Conservation (phyloP, 2,888 invertebrate species). For the Caenorhabditis drosophilae region DNA sequence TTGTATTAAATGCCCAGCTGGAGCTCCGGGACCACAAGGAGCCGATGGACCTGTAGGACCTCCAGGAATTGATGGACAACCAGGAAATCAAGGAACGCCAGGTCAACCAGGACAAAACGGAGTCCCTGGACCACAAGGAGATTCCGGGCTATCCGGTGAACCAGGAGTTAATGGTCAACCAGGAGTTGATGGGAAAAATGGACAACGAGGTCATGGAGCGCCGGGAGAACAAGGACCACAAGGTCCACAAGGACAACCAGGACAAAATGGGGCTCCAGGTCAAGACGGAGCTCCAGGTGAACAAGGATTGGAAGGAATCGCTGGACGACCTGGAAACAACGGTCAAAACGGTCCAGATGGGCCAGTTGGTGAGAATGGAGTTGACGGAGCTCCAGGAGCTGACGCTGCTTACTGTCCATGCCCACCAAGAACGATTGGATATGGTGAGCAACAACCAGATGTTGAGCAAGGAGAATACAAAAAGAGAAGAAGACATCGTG, state of each 20-base stretch:
- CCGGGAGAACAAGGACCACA: too few relatives aligned
- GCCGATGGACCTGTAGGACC: too few relatives aligned
- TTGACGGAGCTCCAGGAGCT: constrained; percentile 45
- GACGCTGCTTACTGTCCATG: constrained; percentile 37
- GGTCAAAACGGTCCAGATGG: constrained; percentile 22
- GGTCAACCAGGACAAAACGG: constrained; percentile 47
- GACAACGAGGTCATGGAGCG: constrained; percentile 32
- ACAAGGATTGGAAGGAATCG: constrained; percentile 16
- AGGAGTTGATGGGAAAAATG: constrained; percentile 32
- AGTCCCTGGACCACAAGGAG: constrained; percentile 29
- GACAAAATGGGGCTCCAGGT: constrained; percentile 37
- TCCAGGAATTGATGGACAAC: too few relatives aligned
- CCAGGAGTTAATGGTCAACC: constrained; percentile 32
- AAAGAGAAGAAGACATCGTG: too few relatives aligned
- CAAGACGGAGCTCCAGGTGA: constrained; percentile 23
- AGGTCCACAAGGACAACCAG: constrained; percentile 39
- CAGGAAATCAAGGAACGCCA: constrained; percentile 9
- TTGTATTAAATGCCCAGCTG: too few relatives aligned
- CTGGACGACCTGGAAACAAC: constrained; percentile 25
- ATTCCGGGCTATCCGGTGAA: constrained; percentile 28
- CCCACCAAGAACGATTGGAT: constrained; percentile 28
- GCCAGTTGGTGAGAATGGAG: too few relatives aligned
- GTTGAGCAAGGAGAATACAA: too few relatives aligned
- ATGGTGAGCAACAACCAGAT: too few relatives aligned
- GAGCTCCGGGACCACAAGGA: too few relatives aligned